A percentile compares a stretch with the other conserved stretches of the same genome.
Conservation (phyloP, 1,140 invertebrate species). For the Maniola jurtina region DNA sequence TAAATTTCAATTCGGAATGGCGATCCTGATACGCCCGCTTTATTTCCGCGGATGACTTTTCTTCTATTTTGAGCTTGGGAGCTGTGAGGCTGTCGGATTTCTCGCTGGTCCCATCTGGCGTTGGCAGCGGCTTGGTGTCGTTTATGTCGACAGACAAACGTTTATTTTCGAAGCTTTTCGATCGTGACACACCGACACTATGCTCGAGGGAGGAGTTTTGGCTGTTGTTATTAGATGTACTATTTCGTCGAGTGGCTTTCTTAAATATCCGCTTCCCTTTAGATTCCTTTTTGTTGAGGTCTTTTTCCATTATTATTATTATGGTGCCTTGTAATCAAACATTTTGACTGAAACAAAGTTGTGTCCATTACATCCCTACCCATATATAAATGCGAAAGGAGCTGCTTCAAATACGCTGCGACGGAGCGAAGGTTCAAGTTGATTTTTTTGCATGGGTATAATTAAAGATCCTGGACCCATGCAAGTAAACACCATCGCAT, state of each 20-base stretch:
- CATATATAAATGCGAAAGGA: no score
- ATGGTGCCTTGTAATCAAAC: slow-evolving; percentile 25
- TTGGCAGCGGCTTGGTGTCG: slow-evolving; percentile 53
- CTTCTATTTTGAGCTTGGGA: slow-evolving; percentile 43
- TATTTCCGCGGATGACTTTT: slow-evolving; percentile 28
- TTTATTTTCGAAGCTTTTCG: slow-evolving; percentile 64
- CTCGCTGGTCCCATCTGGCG: slow-evolving; percentile 46
- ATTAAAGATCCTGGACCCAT: no score
- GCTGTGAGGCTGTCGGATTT: slow-evolving; percentile 32
- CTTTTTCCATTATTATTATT: slow-evolving; percentile 75
- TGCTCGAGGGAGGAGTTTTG: slow-evolving; percentile 45
- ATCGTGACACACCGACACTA: slow-evolving; percentile 45
- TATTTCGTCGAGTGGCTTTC: slow-evolving; percentile 60
- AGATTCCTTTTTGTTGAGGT: slow-evolving; percentile 70
- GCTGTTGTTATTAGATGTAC: slow-evolving; percentile 63
- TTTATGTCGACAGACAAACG: slow-evolving; percentile 49
- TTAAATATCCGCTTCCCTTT: slow-evolving; percentile 69
- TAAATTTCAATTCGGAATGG: slow-evolving; percentile 13
- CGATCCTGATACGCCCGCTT: slow-evolving; percentile 17
- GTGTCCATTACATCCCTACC: no score
- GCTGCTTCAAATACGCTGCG: no score
- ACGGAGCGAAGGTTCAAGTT: no score
- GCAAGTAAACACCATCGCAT: no score
- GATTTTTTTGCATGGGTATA: no score
- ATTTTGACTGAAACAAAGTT: slow-evolving; percentile 50